Conservation (phyloP, 2,797 vertebrate species). For the Poliocrania exsul region DNA sequence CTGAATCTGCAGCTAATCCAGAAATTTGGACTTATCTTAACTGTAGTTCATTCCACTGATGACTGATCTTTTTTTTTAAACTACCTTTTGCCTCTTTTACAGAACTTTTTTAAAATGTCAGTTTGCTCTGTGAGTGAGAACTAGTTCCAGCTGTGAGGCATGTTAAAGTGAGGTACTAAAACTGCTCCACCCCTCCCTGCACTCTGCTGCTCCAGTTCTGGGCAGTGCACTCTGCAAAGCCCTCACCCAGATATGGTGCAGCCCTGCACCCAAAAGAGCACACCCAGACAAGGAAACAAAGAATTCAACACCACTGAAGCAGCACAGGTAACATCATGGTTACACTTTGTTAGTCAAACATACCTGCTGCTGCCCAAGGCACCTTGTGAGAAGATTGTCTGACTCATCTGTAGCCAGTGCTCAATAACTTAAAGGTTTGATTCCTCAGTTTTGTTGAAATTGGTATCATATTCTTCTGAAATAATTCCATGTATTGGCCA, state of each 20-base stretch:
- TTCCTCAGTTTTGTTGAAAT: background rate
- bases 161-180: background rate
- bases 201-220: background rate
- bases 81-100: background rate
- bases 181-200: background rate
- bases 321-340: background rate
- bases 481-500: background rate
- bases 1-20: background rate
- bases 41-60: background rate
- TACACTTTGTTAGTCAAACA: background rate
- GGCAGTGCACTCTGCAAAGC: fast-evolving
- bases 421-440: background rate
- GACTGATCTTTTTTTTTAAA: background rate
- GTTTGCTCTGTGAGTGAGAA: background rate
- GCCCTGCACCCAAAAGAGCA: background rate
- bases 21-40: background rate
- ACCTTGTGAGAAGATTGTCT: background rate
- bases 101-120: background rate
- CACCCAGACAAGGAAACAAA: background rate
- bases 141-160: background rate
- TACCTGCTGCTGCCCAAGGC: too few species aligned
- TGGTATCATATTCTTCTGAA: background rate
- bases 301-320: background rate
- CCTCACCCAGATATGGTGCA: fast-evolving
- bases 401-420: background rate